These are phyloP conservation scores for Triplophysa rosa DNA, from an alignment of 2,113 vertebrate genomes.

Conservation along the genomic window DNA sequence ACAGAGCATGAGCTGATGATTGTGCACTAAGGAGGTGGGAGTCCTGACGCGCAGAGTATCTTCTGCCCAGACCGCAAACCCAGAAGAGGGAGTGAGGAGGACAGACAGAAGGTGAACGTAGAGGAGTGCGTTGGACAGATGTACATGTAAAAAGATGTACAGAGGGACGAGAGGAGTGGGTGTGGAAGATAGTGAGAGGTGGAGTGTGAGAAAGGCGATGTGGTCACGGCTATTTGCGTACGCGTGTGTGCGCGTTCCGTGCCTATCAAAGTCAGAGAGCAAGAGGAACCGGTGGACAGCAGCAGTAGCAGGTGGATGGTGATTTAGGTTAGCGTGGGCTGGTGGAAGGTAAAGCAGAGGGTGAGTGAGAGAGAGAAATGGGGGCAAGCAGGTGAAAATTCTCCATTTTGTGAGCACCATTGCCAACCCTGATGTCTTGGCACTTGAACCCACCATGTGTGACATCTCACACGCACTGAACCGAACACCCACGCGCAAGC, in stretches of 20 bases:
- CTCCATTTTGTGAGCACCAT: conserved; percentile 42
- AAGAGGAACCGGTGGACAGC: background rate
- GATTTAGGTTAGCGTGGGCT: conserved; percentile 43
- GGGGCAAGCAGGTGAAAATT: conserved; percentile 20
- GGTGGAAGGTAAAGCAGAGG: conserved; percentile 26
- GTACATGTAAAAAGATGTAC: conserved; percentile 12
- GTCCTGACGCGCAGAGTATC: conserved; percentile 41
- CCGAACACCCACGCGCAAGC: background rate
- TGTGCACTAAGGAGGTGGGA: conserved; percentile 21
- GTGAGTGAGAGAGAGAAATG: conserved; percentile 5
- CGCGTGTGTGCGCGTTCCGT: conserved; percentile 14
- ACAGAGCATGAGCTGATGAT: conserved; percentile 51
- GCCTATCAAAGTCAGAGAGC: conserved; percentile 3
- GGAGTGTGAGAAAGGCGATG: conserved; percentile 50
- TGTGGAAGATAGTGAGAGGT: conserved; percentile 39
- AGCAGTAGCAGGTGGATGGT: conserved; percentile 25
- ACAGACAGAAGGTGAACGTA: background rate
- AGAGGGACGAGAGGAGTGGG: conserved; percentile 47
- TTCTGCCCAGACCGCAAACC: conserved; percentile 41
- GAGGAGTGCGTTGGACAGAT: conserved; percentile 18
- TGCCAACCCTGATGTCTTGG: conserved; percentile 16
- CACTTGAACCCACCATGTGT: conserved; percentile 24
- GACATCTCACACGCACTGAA: background rate
- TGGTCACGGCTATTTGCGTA: conserved; percentile 37
- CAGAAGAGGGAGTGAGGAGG: conserved; percentile 34